Evolutionary conservation across 2,888 invertebrate genomes (phyloP), one percentile per base, ranked within the genome.

Genomic region (Lampropteryx suffumata): DNA sequence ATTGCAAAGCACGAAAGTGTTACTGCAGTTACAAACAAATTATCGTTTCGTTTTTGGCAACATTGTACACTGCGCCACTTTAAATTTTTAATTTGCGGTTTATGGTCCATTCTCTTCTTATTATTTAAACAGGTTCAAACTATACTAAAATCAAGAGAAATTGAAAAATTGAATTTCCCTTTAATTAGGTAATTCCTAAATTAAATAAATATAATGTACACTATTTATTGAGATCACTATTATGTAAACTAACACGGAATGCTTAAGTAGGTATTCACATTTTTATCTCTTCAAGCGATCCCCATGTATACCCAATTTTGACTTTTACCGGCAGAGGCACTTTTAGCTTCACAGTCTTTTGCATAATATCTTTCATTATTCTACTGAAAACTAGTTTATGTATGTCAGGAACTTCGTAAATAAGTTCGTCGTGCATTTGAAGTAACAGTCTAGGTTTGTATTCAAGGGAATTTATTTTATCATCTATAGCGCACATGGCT

Each of bases 391-490:
- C 76, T 9, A 46, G 40, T 50, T 61, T 52, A 24, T 46, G 91
- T 2, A 89, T 79, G 47, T 89, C 76, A 7, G 92, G 92, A 2
- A 97, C 95, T 92, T 99, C 98, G 74, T 96, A 98, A 21, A 99
- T 93, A 1, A 99, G 91, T 90, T 99, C 99, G 82, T 99, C 99
- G 78, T 99, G 99, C 67, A 99, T 91, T 79, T 99, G 98, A 14
- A 99, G 88, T 2, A 99, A 93, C 9, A 99, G 92, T 55, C 92
- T 92, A 0, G 94, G 94, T 63, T 83, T 82, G 41, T 76, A 69
- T 32, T 55, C 61, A 13, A 65, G 48, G 0, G 29, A 79, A 62
- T 68, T 87, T 43, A 59, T 79, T 75, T 73, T 90, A 8, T 87
- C 80, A 63, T 97, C 94, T 66, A 98, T 93, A 39, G 91, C 89